phyloP scores from a whole-genome alignment of 2,797 vertebrate species.

The Halcyon smyrnensis region DNA sequence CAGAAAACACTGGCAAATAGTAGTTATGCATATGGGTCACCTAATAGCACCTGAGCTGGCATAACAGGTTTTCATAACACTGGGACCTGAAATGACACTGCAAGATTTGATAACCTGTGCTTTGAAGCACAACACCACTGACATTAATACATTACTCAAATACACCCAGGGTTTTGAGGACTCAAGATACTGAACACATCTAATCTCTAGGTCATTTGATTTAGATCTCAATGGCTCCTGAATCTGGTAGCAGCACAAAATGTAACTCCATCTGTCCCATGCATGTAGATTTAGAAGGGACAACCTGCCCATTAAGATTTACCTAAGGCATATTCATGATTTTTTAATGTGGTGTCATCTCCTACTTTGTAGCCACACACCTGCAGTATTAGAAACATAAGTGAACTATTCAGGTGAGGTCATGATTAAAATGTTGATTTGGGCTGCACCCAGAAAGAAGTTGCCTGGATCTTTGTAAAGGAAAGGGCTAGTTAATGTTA shows the following conservation, averaged over 20 bases:
- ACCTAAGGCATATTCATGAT: not conserved
- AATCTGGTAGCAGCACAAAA: not conserved
- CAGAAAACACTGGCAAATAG: not conserved
- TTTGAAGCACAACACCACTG: not conserved
- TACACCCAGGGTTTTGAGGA: not conserved
- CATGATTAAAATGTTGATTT: constrained; percentile 1
- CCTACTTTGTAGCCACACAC: not conserved
- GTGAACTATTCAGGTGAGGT: not conserved
- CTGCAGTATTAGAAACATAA: not conserved
- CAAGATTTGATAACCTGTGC: not conserved
- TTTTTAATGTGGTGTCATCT: not conserved
- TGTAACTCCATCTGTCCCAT: not conserved
- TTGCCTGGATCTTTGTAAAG: not conserved
- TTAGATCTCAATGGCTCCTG: not conserved
- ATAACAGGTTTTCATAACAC: not conserved
- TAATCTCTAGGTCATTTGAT: not conserved
- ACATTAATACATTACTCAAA: not conserved
- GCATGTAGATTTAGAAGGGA: not conserved
- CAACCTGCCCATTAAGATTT: not conserved
- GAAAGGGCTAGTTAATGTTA: constrained; percentile 34
- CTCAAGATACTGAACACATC: not conserved
- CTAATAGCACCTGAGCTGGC: not conserved
- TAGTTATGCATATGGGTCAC: not conserved
- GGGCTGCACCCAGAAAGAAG: not conserved
- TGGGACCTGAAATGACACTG: not conserved